Percentiles rank a stretch among this genome's conserved stretches.
Conservation (phyloP, 2,888 invertebrate genomes). For the Labia minor region DNA sequence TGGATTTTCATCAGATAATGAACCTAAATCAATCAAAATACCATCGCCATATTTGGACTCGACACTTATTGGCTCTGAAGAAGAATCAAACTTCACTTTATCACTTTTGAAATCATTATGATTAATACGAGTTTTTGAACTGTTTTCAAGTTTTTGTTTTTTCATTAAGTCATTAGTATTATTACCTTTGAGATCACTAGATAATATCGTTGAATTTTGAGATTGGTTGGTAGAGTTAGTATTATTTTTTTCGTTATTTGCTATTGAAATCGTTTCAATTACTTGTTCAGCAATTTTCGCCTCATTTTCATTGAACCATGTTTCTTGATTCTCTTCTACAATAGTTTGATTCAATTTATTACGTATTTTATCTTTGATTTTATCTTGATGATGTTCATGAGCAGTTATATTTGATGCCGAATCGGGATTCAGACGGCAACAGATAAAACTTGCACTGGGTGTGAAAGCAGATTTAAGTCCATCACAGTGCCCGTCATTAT, state of each 20-base stretch:
- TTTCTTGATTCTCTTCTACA: not conserved
- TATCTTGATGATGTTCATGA: not conserved
- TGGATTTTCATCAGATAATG: not conserved
- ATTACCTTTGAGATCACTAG: no score
- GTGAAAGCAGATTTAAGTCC: slow-evolving; percentile 36
- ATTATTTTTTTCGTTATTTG: not conserved
- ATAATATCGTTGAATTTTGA: not conserved
- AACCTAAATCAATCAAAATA: not conserved
- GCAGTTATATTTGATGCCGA: not conserved
- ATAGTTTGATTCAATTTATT: not conserved
- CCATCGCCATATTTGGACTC: not conserved
- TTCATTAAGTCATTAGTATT: not conserved
- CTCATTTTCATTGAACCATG: not conserved
- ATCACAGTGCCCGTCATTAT: slow-evolving; percentile 34
- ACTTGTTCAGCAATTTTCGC: not conserved
- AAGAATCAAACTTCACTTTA: not conserved
- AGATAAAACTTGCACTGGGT: slow-evolving; percentile 35
- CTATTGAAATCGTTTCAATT: not conserved
- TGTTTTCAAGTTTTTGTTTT: not conserved
- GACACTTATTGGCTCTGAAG: not conserved
- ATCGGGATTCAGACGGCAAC: slow-evolving; percentile 31
- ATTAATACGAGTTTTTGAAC: not conserved
- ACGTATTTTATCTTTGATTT: not conserved
- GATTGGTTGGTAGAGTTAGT: not conserved
- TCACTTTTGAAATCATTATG: not conserved